Base-by-base conservation (phyloP, 2,888 invertebrate genomes). In the Subacronicta megacephala region DNA sequence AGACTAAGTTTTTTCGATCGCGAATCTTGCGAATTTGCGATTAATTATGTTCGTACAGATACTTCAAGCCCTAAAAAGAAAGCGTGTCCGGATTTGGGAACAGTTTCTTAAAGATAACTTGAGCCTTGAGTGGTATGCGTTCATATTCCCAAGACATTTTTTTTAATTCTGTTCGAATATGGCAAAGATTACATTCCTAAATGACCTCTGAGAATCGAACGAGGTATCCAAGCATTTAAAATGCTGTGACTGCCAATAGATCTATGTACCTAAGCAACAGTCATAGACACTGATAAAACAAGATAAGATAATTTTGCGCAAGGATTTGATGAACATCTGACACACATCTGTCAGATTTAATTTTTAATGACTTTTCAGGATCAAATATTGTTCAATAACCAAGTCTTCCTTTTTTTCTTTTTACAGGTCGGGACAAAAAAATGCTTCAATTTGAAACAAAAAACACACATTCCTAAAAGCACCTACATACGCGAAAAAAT, bases 401-500 rank as follows among this genome's bases (percentile, higher is more conserved):
- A 7, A 13, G 7, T 5, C 15, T 16, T 36, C 33, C n/a, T 29
- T 4, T n/a, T 26, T 46, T 46, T 45, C 37, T 23, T 26, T 15
- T 40, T n/a, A 12, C 62, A 65, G 51, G 67, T 61, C 52, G 55
- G 37, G 38, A 20, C 17, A 3, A 29, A 41, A 52, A 42, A 45
- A 52, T 40, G 13, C 26, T 17, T 38, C 52, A 66, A 66, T 66
- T 67, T 67, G 50, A 66, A 67, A 67, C 35, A 62, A 65, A 65
- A 49, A 49, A 55, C 38, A 43, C 44, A 50, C 47, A 52, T 61
- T 53, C 52, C 45, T 66, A 41, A 40, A 51, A 63, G 52, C 72
- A 75, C 64, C 75, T 66, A 54, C 64, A 72, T 66, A 54, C 72
- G 75, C 70, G 77, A 78, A 81, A 79, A 77, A 76, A 78, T 74